Evolutionary conservation across 2,113 vertebrate species (phyloP).

Genomic region (Oplegnathus fasciatus): DNA sequence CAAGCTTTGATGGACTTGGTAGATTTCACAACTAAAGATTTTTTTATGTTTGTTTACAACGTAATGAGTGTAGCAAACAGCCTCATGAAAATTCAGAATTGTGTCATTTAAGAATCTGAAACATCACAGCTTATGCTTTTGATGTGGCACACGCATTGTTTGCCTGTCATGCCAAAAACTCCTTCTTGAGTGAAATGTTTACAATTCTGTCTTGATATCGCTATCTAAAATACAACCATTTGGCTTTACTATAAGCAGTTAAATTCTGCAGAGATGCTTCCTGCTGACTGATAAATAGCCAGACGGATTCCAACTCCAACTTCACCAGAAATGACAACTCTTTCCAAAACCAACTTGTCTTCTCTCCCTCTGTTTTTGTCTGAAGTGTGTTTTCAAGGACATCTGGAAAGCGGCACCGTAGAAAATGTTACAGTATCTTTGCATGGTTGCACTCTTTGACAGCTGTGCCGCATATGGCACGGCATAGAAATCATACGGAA

Average conservation of each 20-base stretch:
- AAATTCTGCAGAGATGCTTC: conserved; percentile 27
- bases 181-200: conserved; percentile 45
- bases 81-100: conserved; percentile 45
- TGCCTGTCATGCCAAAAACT: conserved; percentile 33
- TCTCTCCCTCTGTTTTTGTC: conserved; percentile 16
- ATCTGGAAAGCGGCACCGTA: conserved; percentile 64
- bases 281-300: conserved; percentile 63
- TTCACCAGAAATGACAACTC: conserved; percentile 44
- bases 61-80: conserved; percentile 47
- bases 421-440: conserved; percentile 59
- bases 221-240: conserved; percentile 43
- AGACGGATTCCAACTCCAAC: conserved; percentile 45
- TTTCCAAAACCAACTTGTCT: conserved; percentile 61
- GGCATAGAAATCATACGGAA: conserved; percentile 59
- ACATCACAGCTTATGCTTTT: conserved; percentile 39
- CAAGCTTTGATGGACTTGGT: conserved; percentile 51
- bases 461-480: conserved; percentile 70
- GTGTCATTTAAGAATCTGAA: conserved; percentile 35
- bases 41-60: conserved; percentile 23
- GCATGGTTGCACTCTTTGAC: conserved; percentile 51
- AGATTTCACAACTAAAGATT: conserved; percentile 39
- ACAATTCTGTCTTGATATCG: conserved; percentile 43
- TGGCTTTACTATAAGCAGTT: conserved; percentile 42
- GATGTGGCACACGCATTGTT: conserved; percentile 45
- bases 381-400: conserved; percentile 72